phyloP scores from a whole-genome alignment of 2,113 vertebrate species.

The Calidris pygmaea region DNA sequence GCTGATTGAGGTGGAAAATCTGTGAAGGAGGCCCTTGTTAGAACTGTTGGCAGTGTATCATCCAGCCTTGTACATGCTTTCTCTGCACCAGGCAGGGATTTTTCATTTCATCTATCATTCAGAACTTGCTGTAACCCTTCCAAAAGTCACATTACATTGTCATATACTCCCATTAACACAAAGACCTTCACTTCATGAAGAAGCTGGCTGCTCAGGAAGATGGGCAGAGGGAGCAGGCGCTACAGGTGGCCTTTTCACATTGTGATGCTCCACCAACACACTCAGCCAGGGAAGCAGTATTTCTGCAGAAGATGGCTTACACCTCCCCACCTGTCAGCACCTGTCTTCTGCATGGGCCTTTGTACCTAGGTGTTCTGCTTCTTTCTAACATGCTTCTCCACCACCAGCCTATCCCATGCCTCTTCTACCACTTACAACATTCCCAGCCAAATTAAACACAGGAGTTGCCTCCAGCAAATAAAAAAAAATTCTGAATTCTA shows the following conservation, averaged over 20 bases:
- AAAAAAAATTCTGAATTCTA: neutral
- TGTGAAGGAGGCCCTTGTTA: slow-evolving; percentile 41
- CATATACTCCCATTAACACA: neutral
- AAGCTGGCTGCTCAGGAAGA: neutral
- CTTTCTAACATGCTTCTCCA: neutral
- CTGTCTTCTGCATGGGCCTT: neutral
- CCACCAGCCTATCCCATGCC: neutral
- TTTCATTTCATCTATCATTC: slow-evolving; percentile 43
- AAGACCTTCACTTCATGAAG: neutral
- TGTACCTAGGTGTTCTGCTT: neutral
- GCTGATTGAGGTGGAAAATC: slow-evolving; percentile 57
- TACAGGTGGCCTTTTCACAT: neutral
- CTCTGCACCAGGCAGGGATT: slow-evolving; percentile 22
- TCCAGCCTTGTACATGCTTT: neutral
- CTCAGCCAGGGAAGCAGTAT: neutral
- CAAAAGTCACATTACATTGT: slow-evolving; percentile 48
- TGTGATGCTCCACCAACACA: neutral
- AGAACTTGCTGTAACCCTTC: slow-evolving; percentile 40
- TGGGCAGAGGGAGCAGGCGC: neutral
- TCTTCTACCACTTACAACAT: neutral
- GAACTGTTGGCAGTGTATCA: slow-evolving; percentile 36
- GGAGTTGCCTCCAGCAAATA: neutral
- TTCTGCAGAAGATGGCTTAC: neutral
- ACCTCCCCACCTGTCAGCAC: neutral
- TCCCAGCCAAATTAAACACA: neutral